Evolutionary conservation across 2,888 invertebrate species (phyloP).

Genomic region (Gastrophysa polygoni): DNA sequence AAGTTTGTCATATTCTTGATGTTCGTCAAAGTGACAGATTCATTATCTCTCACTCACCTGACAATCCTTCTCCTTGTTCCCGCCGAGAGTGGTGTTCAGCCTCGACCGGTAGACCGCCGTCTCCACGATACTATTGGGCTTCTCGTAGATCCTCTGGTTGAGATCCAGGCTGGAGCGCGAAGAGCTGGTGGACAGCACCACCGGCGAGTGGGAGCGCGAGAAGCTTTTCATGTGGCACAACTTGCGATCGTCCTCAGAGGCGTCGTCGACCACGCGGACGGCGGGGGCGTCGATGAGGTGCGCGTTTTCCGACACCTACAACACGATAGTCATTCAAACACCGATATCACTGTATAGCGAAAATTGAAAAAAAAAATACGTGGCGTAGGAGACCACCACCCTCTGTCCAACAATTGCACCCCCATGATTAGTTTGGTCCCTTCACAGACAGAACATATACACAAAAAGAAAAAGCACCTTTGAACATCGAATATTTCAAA

Average conservation of each 20-base stretch:
- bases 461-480: no score
- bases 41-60: no score
- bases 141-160: constrained; percentile 54
- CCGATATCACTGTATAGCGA: no score
- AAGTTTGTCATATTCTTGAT: no score
- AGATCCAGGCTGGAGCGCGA: constrained; percentile 55
- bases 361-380: no score
- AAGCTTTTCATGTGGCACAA: constrained; percentile 62
- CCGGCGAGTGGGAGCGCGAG: constrained; percentile 60
- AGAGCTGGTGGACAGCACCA: constrained; percentile 59
- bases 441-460: no score
- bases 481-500: no score
- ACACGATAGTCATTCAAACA: constrained; percentile 14
- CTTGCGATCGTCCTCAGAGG: constrained; percentile 58
- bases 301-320: constrained; percentile 38
- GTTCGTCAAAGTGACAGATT: no score
- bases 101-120: constrained; percentile 57
- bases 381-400: no score
- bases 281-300: constrained; percentile 56
- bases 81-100: constrained; percentile 53
- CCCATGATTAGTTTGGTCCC: no score
- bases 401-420: no score
- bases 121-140: constrained; percentile 58
- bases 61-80: constrained; percentile 32
- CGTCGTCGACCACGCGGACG: constrained; percentile 59